These are phyloP conservation scores for Castor canadensis DNA, from an alignment of 2,113 vertebrate genomes.

Conservation along the genomic window DNA sequence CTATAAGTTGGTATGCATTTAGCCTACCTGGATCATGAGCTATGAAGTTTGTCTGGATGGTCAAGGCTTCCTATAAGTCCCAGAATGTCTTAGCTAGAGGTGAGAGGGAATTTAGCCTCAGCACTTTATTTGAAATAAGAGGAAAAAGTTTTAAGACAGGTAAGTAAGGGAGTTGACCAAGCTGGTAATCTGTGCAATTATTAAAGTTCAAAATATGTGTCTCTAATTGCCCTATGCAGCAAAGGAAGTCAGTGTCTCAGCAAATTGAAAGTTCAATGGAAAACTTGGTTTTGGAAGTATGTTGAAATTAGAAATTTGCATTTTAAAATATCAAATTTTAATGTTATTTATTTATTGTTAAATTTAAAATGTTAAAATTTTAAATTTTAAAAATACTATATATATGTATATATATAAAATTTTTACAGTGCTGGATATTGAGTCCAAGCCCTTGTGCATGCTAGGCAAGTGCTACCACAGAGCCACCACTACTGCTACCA, in stretches of 20 bases:
- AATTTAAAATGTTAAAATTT: too few relatives aligned
- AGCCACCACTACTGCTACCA: not conserved
- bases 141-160: not conserved
- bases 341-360: not conserved
- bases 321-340: not conserved
- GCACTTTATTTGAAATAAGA: not conserved
- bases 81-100: not conserved
- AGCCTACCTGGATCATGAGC: not conserved
- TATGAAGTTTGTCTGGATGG: not conserved
- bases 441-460: not conserved
- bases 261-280: not conserved
- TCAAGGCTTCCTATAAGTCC: not conserved
- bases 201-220: constrained; percentile 19
- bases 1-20: not conserved
- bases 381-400: too few relatives aligned
- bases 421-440: too few relatives aligned
- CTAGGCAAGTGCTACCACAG: not conserved
- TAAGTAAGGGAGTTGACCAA: not conserved
- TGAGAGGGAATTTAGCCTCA: not conserved
- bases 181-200: not conserved
- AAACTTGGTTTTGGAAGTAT: not conserved
- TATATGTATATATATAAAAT: too few relatives aligned
- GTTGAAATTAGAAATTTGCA: constrained; percentile 13
- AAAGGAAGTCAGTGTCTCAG: not conserved
- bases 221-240: not conserved